phyloP scores from a whole-genome alignment of 2,113 vertebrate genomes.

The Urocynchramus pylzowi region DNA sequence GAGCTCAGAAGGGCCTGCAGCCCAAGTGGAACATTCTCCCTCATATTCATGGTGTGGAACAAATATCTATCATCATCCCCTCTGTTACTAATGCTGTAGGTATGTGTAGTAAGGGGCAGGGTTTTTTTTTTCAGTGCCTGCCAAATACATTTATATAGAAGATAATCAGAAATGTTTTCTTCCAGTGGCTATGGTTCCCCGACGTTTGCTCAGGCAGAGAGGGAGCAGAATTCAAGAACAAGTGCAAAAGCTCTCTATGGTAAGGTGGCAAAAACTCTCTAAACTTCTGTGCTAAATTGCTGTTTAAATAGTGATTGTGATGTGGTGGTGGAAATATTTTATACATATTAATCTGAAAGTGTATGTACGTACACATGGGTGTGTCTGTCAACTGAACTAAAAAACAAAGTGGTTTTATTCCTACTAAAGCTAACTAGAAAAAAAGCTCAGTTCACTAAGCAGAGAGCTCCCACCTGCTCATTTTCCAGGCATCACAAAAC shows the following conservation, averaged over 20 bases:
- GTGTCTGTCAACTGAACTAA: neutral
- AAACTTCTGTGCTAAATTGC: neutral
- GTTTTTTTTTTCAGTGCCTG: neutral
- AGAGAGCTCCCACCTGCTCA: neutral
- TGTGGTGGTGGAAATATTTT: neutral
- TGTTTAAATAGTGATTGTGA: neutral
- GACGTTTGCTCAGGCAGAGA: slow-evolving; percentile 65
- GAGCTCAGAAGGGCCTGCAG: neutral
- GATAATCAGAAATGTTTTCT: slow-evolving; percentile 32
- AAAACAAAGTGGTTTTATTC: neutral
- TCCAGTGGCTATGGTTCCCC: slow-evolving; percentile 77
- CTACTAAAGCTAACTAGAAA: neutral
- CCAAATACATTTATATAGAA: neutral
- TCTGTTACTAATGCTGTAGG: neutral
- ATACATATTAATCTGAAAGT: neutral
- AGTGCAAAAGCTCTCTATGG: slow-evolving; percentile 80
- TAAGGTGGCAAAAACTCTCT: slow-evolving; percentile 18
- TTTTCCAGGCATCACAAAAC: neutral
- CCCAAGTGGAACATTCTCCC: neutral
- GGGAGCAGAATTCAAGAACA: slow-evolving; percentile 70
- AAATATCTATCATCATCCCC: neutral
- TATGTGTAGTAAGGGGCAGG: neutral
- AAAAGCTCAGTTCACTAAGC: neutral
- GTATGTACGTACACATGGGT: accelerated
- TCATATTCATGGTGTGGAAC: neutral